Conservation (phyloP, 2,797 vertebrate species). For the Scyliorhinus canicula region DNA sequence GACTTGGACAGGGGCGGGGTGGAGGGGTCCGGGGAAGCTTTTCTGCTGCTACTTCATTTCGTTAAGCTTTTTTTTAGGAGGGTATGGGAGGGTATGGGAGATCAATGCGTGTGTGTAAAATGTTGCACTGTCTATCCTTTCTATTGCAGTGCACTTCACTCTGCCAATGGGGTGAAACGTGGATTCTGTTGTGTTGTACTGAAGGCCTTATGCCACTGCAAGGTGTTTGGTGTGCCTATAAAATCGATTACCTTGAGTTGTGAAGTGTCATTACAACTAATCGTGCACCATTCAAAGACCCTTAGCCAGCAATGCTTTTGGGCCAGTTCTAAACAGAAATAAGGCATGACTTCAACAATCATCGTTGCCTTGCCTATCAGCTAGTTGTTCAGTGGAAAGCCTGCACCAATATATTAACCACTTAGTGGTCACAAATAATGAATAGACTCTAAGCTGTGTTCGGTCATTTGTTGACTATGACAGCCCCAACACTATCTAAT, state of each 20-base stretch:
- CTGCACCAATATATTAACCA: neutral
- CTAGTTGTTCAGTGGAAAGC: neutral
- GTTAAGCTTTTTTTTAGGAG: neutral
- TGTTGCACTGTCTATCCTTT: neutral
- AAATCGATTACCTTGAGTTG: neutral
- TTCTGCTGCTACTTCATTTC: conserved; percentile 6
- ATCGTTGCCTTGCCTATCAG: neutral
- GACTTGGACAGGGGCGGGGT: no score
- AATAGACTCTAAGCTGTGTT: neutral
- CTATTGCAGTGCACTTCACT: neutral
- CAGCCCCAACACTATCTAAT: neutral
- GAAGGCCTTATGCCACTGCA: neutral
- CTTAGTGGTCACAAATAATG: neutral
- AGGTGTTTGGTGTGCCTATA: neutral
- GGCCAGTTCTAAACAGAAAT: neutral
- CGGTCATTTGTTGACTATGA: neutral
- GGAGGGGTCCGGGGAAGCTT: neutral
- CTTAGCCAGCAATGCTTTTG: neutral
- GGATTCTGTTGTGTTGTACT: neutral
- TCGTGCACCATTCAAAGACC: neutral
- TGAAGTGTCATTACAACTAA: neutral
- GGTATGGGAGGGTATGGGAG: neutral
- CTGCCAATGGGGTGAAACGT: neutral
- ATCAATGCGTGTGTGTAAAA: neutral
- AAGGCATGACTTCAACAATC: neutral